Conservation (phyloP, 2,797 vertebrate species). For the Leucoraja ocellata region DNA sequence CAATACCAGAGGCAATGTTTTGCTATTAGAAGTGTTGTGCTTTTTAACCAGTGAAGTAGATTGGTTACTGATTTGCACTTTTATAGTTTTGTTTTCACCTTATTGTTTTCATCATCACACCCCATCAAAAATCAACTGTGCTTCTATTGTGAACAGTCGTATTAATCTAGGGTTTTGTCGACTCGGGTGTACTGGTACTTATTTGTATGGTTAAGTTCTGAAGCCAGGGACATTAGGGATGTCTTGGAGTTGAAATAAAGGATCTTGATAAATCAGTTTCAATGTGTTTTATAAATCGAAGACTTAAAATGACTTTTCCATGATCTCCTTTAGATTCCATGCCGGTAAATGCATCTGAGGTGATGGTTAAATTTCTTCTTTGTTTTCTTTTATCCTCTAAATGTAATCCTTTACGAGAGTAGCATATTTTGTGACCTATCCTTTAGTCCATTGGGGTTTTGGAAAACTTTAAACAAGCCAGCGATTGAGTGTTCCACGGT, state of each 20-base stretch:
- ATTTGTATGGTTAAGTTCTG: too few relatives aligned
- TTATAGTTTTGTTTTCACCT: background rate
- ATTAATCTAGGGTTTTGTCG: background rate
- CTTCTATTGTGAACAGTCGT: background rate
- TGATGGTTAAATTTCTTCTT: background rate
- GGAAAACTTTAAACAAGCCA: background rate
- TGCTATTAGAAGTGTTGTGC: background rate
- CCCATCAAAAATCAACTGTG: background rate
- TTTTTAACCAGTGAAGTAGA: background rate
- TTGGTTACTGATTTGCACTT: background rate
- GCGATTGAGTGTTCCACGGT: background rate
- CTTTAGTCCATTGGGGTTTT: background rate
- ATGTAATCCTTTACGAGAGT: background rate
- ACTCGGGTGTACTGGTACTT: background rate
- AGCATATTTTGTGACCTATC: background rate
- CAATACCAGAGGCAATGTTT: background rate
- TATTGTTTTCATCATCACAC: background rate
- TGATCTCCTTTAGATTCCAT: background rate
- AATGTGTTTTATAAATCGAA: background rate
- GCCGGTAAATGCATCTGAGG: too few relatives aligned
- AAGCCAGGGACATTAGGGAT: background rate
- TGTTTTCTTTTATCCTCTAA: slow-evolving; percentile 15
- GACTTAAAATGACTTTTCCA: background rate
- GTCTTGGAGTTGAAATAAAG: background rate
- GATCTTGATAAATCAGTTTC: background rate